These are phyloP conservation scores for Diarsia rubi DNA, from an alignment of 2,888 invertebrate species.

Conservation along the genomic window DNA sequence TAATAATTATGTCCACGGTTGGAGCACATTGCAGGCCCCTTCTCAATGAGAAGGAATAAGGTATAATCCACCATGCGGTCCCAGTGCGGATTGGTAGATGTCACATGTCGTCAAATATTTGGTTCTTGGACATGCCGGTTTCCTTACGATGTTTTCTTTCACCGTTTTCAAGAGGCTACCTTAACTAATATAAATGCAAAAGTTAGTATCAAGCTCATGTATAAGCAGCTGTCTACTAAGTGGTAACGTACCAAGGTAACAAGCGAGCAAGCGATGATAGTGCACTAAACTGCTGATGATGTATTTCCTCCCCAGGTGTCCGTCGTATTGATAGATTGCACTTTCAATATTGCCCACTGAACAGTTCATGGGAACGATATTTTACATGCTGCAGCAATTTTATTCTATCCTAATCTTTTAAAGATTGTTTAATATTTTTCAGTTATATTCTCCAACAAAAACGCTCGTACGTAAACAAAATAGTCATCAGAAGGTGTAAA, in stretches of 20 bases:
- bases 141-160: too few species aligned
- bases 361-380: slow-evolving; percentile 8
- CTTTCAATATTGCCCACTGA: slow-evolving; percentile 27
- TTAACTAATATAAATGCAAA: neutral
- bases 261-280: slow-evolving; percentile 34
- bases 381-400: slow-evolving; percentile 8
- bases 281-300: slow-evolving; percentile 13
- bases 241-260: neutral
- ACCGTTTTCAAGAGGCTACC: too few species aligned
- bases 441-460: neutral
- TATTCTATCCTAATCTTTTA: neutral
- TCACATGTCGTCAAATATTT: too few species aligned
- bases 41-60: too few species aligned
- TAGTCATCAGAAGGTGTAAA: too few species aligned
- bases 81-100: too few species aligned
- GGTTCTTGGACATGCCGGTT: too few species aligned
- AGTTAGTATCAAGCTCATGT: neutral
- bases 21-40: too few species aligned
- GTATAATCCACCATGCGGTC: too few species aligned
- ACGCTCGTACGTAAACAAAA: neutral
- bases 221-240: neutral
- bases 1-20: too few species aligned
- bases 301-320: slow-evolving; percentile 27
- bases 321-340: slow-evolving; percentile 34
- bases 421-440: too few species aligned